Evolutionary conservation across 2,113 vertebrate species (phyloP).

Genomic region (Centrocercus urophasianus): DNA sequence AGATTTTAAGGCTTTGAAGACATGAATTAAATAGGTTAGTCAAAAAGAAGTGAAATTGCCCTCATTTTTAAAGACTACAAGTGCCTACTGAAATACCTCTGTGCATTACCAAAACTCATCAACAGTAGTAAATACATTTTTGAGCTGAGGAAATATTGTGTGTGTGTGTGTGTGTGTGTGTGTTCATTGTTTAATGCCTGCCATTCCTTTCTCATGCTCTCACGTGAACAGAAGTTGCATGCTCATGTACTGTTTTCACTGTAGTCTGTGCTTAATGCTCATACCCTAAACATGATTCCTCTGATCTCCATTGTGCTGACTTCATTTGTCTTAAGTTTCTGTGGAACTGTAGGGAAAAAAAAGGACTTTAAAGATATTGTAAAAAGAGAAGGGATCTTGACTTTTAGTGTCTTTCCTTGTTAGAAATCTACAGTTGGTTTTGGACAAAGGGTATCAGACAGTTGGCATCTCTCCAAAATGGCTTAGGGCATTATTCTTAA

Average conservation of each 20-base stretch:
- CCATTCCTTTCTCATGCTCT: background rate
- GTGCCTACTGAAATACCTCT: accelerated
- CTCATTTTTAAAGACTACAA: background rate
- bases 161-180: background rate
- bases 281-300: background rate
- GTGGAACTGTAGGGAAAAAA: background rate
- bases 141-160: background rate
- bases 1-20: background rate
- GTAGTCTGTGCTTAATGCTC: background rate
- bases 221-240: background rate
- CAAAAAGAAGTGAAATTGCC: background rate
- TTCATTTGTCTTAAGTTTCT: background rate
- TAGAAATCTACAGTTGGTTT: background rate
- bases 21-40: background rate
- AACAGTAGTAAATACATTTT: background rate
- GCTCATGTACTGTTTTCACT: background rate
- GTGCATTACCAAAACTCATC: background rate
- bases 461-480: background rate
- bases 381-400: background rate
- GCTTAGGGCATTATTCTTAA: background rate
- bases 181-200: background rate
- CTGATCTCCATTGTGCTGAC: background rate
- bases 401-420: background rate
- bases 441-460: background rate
- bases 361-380: background rate